A percentile compares a stretch with the other conserved stretches of the same genome.
Evolutionary conservation across 2,113 vertebrate species (phyloP).

Genomic region (Mugil cephalus): DNA sequence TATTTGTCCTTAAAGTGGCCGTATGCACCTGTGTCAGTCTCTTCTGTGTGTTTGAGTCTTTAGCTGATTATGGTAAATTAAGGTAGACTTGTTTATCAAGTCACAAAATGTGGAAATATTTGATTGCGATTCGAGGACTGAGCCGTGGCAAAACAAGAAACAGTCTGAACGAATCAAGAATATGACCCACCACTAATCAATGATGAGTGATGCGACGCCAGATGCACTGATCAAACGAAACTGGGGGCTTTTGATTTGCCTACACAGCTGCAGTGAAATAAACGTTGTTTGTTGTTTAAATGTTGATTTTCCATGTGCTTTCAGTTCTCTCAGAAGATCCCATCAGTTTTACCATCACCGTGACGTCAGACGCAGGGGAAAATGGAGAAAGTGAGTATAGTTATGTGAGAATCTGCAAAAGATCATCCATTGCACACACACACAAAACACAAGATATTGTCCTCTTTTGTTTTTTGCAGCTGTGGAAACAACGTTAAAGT

Average conservation of each 20-base stretch:
- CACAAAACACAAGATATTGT: not conserved
- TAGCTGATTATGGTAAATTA: too few relatives aligned
- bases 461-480: constrained; percentile 78
- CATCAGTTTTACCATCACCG: constrained; percentile 94
- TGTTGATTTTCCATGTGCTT: constrained; percentile 4
- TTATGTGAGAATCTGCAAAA: not conserved
- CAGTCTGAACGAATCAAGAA: constrained; percentile 11
- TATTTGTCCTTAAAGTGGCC: not conserved
- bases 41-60: not conserved
- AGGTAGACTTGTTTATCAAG: not conserved
- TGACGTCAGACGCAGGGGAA: constrained; percentile 93
- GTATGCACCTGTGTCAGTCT: not conserved
- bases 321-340: constrained; percentile 93
- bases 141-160: constrained; percentile 8
- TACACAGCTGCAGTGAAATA: constrained; percentile 33
- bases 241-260: not conserved
- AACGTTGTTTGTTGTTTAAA: too few relatives aligned
- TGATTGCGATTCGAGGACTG: too few relatives aligned
- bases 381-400: constrained; percentile 92
- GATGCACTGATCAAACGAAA: constrained; percentile 41
- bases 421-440: too few relatives aligned
- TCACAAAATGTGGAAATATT: too few relatives aligned
- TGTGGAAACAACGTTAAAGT: constrained; percentile 93
- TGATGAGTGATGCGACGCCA: constrained; percentile 11
- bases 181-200: constrained; percentile 4